Conservation (phyloP, 2,797 vertebrate species). For the Sebastes hubbsi region DNA sequence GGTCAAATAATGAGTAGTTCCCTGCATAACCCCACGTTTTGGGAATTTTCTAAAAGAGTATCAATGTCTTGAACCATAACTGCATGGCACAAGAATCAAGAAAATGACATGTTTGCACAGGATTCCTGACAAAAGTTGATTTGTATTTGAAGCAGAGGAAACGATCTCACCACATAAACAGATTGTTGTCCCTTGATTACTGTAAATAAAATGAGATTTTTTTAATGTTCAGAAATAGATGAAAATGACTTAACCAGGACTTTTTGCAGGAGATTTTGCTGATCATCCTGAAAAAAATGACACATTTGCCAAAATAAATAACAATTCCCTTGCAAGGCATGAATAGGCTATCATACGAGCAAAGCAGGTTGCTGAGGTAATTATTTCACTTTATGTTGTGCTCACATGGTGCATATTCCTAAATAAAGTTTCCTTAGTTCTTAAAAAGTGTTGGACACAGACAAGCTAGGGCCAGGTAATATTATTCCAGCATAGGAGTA, state of each 20-base stretch:
- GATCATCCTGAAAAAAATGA: not conserved
- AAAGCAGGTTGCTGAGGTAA: not conserved
- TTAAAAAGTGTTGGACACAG: not conserved
- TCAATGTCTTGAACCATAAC: not conserved
- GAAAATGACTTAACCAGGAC: not conserved
- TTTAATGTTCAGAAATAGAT: not conserved
- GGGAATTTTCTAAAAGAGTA: not conserved
- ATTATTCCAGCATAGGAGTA: not conserved
- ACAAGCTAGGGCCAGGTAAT: no score
- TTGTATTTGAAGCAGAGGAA: not conserved
- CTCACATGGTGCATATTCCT: not conserved
- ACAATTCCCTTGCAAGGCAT: not conserved
- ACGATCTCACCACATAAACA: not conserved
- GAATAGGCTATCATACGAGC: not conserved
- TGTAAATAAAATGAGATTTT: not conserved
- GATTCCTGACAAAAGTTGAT: not conserved
- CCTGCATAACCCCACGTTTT: not conserved
- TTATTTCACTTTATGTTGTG: not conserved
- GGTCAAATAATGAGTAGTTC: slow-evolving; percentile 7
- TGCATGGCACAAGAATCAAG: not conserved
- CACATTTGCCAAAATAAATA: not conserved
- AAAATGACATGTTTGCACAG: not conserved
- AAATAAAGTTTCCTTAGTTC: not conserved
- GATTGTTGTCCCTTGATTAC: slow-evolving; percentile 13
- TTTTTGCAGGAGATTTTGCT: not conserved